Conservation (phyloP, 2,888 invertebrate species). For the Agriopis leucophaearia region DNA sequence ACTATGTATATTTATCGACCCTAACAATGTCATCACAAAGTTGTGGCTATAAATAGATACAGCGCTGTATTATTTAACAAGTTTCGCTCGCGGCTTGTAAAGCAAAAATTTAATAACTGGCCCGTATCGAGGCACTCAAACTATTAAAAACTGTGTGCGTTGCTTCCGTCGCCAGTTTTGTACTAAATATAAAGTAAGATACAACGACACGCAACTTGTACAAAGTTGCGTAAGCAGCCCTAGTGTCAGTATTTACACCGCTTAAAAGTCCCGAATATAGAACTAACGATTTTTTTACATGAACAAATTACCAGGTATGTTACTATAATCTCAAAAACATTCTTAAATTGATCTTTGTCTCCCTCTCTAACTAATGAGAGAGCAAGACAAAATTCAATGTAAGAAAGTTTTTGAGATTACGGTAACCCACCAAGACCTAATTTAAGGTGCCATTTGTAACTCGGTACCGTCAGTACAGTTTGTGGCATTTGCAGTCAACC, state of each 20-base stretch:
- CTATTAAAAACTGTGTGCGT: constrained; percentile 64
- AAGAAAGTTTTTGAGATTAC: too few species aligned
- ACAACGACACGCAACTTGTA: too few species aligned
- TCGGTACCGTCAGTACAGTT: too few species aligned
- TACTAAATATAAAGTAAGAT: constrained; percentile 7
- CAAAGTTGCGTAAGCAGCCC: background rate
- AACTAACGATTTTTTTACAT: too few species aligned
- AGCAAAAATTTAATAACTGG: constrained; percentile 68
- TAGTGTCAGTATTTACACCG: background rate
- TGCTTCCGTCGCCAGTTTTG: constrained; percentile 42
- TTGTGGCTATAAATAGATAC: constrained; percentile 15
- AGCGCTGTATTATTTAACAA: constrained; percentile 23
- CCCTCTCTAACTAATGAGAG: too few species aligned
- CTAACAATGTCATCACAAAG: constrained; percentile 15
- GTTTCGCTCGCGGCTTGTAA: constrained; percentile 34
- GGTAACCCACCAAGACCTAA: too few species aligned
- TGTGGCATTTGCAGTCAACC: too few species aligned
- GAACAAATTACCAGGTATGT: too few species aligned
- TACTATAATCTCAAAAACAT: too few species aligned
- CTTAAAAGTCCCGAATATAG: background rate
- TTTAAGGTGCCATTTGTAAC: too few species aligned
- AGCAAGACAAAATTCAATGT: too few species aligned
- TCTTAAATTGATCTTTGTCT: too few species aligned
- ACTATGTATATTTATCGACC: background rate
- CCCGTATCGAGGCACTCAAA: constrained; percentile 63